These are phyloP conservation scores for Cercopithecus neglectus DNA, from an alignment of 2,797 vertebrate genomes.

Conservation along the genomic window DNA sequence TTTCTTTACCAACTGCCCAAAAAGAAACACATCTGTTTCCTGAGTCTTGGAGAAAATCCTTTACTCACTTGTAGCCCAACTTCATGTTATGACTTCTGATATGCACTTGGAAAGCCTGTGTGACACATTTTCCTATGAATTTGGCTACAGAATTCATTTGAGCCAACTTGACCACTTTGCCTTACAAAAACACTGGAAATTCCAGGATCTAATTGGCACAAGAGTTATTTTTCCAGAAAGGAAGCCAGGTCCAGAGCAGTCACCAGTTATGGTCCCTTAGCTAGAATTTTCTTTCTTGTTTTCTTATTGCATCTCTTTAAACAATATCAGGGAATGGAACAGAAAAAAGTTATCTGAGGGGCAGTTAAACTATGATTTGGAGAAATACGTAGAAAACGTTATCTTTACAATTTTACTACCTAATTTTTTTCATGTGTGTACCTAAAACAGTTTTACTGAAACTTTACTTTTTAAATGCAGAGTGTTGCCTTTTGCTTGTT, in stretches of 20 bases:
- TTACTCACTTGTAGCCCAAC: background rate
- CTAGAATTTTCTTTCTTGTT: background rate
- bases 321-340: background rate
- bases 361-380: background rate
- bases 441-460: background rate
- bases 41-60: background rate
- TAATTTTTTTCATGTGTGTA: background rate
- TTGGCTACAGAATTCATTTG: background rate
- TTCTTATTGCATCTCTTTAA: background rate
- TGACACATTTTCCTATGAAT: slow-evolving; percentile 35
- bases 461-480: background rate
- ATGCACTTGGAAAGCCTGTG: background rate
- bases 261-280: background rate
- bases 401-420: background rate
- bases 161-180: slow-evolving; percentile 1
- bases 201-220: slow-evolving; percentile 36
- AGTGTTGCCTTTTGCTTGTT: background rate
- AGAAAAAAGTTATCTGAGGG: background rate
- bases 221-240: slow-evolving; percentile 38
- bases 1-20: background rate
- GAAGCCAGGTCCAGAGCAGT: slow-evolving; percentile 9
- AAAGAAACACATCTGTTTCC: background rate
- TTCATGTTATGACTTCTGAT: slow-evolving; percentile 1
- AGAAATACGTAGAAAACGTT: background rate
- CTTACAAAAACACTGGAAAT: slow-evolving; percentile 52